Evolutionary conservation across 1,140 invertebrate species (phyloP).

Genomic region (Metaphire vulgaris): DNA sequence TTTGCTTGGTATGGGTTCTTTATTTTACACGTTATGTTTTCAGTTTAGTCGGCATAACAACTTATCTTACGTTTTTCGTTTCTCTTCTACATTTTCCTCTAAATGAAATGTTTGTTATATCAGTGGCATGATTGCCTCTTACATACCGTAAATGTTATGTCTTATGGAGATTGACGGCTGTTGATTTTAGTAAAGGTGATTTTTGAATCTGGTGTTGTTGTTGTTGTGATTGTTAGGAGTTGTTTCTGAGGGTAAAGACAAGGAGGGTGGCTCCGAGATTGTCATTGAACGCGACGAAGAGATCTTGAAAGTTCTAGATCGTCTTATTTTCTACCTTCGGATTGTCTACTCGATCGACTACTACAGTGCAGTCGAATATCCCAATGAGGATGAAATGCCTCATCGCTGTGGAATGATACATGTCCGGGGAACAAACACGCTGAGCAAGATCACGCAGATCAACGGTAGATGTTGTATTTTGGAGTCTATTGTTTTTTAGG

Average conservation of each 20-base stretch:
- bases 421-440: conserved; percentile 75
- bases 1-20: conserved; percentile 61
- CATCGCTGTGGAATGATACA: conserved; percentile 98
- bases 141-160: too few relatives aligned
- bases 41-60: not conserved
- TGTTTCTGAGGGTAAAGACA: conserved; percentile 40
- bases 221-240: conserved; percentile 36
- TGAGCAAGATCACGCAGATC: conserved; percentile 62
- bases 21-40: not conserved
- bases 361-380: conserved; percentile 97
- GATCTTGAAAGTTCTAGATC: conserved; percentile 68
- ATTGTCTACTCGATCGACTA: conserved; percentile 98
- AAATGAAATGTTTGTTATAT: not conserved
- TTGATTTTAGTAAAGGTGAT: too few relatives aligned
- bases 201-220: too few relatives aligned
- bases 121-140: not conserved
- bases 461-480: conserved; percentile 38
- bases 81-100: not conserved
- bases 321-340: conserved; percentile 84
- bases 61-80: not conserved
- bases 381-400: conserved; percentile 99
- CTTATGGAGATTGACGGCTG: too few relatives aligned
- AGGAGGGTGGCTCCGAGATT: conserved; percentile 55
- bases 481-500: too few relatives aligned
- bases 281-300: conserved; percentile 71